Conservation (phyloP, 2,113 vertebrate genomes). For the Morone saxatilis region DNA sequence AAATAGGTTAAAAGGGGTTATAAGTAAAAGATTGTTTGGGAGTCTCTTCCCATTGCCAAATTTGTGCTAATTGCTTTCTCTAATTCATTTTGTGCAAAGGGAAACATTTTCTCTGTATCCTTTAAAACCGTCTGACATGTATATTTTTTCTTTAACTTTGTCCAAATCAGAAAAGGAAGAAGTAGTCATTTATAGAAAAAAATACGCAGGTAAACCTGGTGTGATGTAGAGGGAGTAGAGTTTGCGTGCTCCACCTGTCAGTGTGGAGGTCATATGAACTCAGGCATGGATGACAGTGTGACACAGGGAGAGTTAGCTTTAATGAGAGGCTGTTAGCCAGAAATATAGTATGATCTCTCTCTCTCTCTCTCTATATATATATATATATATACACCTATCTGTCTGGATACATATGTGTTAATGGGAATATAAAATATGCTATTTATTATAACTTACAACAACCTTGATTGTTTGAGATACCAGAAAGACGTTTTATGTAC, state of each 20-base stretch:
- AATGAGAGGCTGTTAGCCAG: slow-evolving; percentile 7
- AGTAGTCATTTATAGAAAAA: slow-evolving; percentile 1
- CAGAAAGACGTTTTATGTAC: slow-evolving; percentile 37
- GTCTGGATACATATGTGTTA: not conserved
- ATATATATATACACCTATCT: not conserved
- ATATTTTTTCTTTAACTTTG: slow-evolving; percentile 19
- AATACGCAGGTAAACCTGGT: not conserved
- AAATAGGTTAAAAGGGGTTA: slow-evolving; percentile 13
- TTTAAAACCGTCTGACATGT: not conserved
- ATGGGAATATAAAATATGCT: slow-evolving; percentile 24
- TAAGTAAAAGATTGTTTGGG: slow-evolving; percentile 1
- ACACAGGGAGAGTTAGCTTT: slow-evolving; percentile 2
- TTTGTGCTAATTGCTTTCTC: no score
- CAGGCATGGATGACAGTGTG: not conserved
- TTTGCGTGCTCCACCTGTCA: not conserved
- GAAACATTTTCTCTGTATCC: slow-evolving; percentile 40
- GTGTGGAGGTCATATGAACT: not conserved
- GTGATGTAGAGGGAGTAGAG: not conserved
- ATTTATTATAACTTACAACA: slow-evolving; percentile 14
- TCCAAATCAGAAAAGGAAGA: slow-evolving; percentile 4
- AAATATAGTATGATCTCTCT: slow-evolving; percentile 16
- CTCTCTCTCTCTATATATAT: no score
- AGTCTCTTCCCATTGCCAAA: not conserved
- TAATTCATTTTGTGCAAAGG: slow-evolving; percentile 43
- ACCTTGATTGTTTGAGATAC: slow-evolving; percentile 9